Conservation (phyloP, 2,113 vertebrate genomes). For the Psittacus erithacus region DNA sequence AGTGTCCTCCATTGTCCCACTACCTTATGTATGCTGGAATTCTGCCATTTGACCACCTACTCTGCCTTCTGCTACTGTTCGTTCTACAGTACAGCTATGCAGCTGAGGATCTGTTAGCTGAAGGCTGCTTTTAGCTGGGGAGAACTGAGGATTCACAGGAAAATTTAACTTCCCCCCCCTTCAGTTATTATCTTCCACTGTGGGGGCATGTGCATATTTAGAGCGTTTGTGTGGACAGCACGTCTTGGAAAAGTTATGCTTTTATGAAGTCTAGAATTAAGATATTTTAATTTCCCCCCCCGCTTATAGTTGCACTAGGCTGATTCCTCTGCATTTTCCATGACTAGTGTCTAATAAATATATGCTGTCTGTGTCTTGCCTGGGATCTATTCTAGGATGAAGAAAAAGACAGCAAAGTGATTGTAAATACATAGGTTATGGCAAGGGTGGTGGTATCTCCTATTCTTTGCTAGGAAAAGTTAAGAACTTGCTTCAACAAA, state of each 20-base stretch:
- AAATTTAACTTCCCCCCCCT: neutral
- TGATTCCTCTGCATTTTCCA: constrained; percentile 15
- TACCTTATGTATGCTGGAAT: neutral
- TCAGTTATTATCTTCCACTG: neutral
- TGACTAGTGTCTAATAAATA: constrained; percentile 35
- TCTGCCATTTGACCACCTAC: neutral
- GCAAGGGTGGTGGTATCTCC: neutral
- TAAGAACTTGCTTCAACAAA: neutral
- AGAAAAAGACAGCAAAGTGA: neutral
- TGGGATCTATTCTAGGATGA: neutral
- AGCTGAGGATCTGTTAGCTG: neutral
- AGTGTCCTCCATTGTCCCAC: neutral
- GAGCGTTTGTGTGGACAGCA: neutral
- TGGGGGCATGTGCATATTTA: neutral
- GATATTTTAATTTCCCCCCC: neutral
- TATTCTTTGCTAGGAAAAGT: neutral
- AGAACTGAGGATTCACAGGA: neutral
- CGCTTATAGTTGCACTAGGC: neutral
- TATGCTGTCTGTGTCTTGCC: neutral
- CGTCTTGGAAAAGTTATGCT: neutral
- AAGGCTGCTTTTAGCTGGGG: neutral
- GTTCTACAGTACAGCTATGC: neutral
- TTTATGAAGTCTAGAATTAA: neutral
- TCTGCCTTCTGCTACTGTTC: neutral
- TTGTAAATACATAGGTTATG: neutral